Conservation (phyloP, 2,888 invertebrate genomes). For the Diarsia brunnea region DNA sequence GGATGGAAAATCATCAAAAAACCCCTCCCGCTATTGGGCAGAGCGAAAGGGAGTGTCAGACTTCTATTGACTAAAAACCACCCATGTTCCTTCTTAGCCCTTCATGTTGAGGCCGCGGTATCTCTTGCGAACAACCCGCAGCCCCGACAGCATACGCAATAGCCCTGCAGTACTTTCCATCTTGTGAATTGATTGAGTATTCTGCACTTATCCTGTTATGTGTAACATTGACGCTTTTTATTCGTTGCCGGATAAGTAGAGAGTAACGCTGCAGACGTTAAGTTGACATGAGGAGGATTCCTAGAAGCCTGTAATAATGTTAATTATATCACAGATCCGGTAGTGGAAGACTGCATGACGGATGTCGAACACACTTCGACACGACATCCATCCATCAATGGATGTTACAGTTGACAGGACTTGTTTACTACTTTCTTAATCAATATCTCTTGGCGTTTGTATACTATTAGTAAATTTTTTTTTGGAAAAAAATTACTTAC, state of each 20-base stretch:
- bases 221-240: slow-evolving; percentile 45
- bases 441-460: not conserved
- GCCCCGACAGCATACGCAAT: too few relatives aligned
- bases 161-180: not conserved
- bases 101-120: too few relatives aligned
- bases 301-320: slow-evolving; percentile 41
- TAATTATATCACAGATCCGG: slow-evolving; percentile 45
- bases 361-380: slow-evolving; percentile 28
- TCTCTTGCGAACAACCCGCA: too few relatives aligned
- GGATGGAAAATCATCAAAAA: too few relatives aligned
- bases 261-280: slow-evolving; percentile 32
- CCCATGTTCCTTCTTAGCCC: too few relatives aligned
- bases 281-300: slow-evolving; percentile 46
- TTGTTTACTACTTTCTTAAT: slow-evolving; percentile 2
- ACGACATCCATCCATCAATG: slow-evolving; percentile 6
- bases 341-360: slow-evolving; percentile 10
- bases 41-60: too few relatives aligned
- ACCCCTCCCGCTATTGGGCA: too few relatives aligned
- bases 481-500: not conserved
- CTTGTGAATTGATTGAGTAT: not conserved
- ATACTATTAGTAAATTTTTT: not conserved
- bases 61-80: too few relatives aligned
- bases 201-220: slow-evolving; percentile 7
- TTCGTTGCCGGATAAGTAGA: slow-evolving; percentile 50
- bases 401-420: not conserved